Conservation (phyloP, 2,113 vertebrate genomes). For the Procapra przewalskii region DNA sequence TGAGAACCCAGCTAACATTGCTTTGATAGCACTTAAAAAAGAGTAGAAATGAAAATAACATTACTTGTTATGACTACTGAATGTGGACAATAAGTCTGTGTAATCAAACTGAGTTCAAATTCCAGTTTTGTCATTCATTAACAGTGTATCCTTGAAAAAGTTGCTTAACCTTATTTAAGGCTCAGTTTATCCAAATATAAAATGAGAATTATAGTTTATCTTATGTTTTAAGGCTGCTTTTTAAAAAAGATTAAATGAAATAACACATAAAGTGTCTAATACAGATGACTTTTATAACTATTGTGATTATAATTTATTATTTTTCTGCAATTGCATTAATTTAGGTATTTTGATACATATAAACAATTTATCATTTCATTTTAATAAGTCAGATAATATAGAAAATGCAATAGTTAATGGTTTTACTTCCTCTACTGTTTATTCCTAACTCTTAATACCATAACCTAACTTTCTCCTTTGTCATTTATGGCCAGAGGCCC, state of each 20-base stretch:
- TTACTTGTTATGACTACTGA: not conserved
- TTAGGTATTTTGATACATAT: not conserved
- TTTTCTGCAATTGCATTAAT: not conserved
- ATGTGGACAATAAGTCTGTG: not conserved
- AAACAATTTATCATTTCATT: not conserved
- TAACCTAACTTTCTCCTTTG: not conserved
- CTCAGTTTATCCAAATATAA: not conserved
- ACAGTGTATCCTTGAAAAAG: not conserved
- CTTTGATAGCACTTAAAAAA: not conserved
- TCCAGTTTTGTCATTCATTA: not conserved
- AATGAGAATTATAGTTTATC: not conserved
- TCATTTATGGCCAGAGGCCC: not conserved
- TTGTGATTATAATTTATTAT: not conserved
- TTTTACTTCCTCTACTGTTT: not conserved
- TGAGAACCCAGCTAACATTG: not conserved
- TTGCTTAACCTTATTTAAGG: not conserved
- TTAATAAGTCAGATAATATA: not conserved
- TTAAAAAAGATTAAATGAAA: not conserved
- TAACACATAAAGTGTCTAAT: not conserved
- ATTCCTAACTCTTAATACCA: not conserved
- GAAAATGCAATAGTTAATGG: not conserved
- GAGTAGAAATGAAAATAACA: not conserved
- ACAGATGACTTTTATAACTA: not conserved
- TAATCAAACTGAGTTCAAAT: not conserved
- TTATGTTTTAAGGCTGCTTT: not conserved